These are phyloP conservation scores for Cynopterus brachyotis DNA, from an alignment of 2,113 vertebrate species.

Conservation along the genomic window DNA sequence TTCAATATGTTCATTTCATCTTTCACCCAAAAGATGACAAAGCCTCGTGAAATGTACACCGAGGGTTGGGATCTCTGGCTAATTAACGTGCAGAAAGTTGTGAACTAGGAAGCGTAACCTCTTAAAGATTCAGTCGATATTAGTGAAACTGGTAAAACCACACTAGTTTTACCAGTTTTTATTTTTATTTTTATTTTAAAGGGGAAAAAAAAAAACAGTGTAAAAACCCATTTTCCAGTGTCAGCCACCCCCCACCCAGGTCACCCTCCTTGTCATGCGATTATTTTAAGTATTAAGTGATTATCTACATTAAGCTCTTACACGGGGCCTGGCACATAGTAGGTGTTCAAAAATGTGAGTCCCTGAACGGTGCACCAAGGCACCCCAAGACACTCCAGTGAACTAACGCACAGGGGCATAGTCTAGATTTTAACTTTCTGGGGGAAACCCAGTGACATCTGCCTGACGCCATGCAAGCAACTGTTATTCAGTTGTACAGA, in stretches of 20 bases:
- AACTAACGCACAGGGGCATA: background rate
- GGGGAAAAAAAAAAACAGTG: too few relatives aligned
- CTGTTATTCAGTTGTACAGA: background rate
- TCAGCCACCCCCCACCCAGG: too few relatives aligned
- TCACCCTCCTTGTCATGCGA: too few relatives aligned
- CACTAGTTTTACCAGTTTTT: too few relatives aligned
- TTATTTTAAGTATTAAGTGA: background rate
- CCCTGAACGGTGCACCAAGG: background rate
- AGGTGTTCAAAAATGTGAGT: background rate
- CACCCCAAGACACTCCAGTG: background rate
- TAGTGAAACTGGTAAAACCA: background rate
- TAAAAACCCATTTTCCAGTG: too few relatives aligned
- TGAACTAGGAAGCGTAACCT: fast-evolving
- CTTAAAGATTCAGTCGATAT: fast-evolving
- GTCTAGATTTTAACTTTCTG: background rate
- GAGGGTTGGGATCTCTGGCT: background rate
- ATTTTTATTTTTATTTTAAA: too few relatives aligned
- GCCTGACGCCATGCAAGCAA: fast-evolving
- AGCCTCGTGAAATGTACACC: background rate
- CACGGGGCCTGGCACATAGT: background rate
- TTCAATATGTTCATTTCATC: background rate
- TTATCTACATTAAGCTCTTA: background rate
- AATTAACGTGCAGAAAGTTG: too few relatives aligned
- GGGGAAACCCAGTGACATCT: background rate
- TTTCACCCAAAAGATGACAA: background rate